Evolutionary conservation across 2,888 invertebrate genomes (phyloP).

Genomic region (Dryocosmus kuriphilus): DNA sequence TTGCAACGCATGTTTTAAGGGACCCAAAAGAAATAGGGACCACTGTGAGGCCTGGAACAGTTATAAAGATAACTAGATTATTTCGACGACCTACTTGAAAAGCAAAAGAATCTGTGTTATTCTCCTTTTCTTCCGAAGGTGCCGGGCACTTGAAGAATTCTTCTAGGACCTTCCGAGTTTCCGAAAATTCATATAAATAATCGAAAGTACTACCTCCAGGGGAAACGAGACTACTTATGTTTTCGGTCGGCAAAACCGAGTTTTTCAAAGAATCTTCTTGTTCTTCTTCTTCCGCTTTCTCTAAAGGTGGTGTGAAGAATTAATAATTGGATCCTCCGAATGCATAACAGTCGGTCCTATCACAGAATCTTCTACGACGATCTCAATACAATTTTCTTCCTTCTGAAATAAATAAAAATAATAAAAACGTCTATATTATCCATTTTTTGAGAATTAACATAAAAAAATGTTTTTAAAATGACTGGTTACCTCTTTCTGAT

Average conservation of each 20-base stretch:
- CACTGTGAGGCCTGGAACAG: background rate
- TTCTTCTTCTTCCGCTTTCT: slow-evolving; percentile 56
- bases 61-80: background rate
- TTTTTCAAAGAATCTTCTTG: slow-evolving; percentile 62
- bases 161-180: slow-evolving; percentile 93
- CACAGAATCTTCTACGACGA: slow-evolving; percentile 66
- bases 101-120: slow-evolving; percentile 73
- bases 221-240: slow-evolving; percentile 73
- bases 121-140: slow-evolving; percentile 81
- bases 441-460: background rate
- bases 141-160: slow-evolving; percentile 93
- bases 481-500: slow-evolving; percentile 71
- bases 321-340: slow-evolving; percentile 57
- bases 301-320: slow-evolving; percentile 47
- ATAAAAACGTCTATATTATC: background rate
- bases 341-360: slow-evolving; percentile 63
- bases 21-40: no score
- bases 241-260: slow-evolving; percentile 69
- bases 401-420: slow-evolving; percentile 58
- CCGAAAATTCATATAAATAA: slow-evolving; percentile 94
- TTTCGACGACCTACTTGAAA: slow-evolving; percentile 76
- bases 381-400: slow-evolving; percentile 69
- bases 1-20: no score
- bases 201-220: slow-evolving; percentile 84
- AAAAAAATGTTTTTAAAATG: background rate